Conservation (phyloP, 2,797 vertebrate species). For the Anisognathus igniventris region DNA sequence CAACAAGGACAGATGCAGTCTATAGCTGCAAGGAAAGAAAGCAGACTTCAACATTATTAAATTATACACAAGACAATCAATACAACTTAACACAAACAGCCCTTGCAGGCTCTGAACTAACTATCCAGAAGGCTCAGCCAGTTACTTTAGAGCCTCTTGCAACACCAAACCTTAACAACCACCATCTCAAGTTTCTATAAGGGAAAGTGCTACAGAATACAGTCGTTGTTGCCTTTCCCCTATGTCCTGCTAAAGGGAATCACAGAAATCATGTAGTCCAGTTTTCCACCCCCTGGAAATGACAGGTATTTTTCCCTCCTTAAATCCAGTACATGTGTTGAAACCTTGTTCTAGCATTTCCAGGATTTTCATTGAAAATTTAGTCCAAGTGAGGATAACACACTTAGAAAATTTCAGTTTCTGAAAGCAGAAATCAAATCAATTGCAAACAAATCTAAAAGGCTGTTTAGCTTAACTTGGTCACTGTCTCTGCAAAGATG, state of each 20-base stretch:
- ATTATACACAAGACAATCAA: conserved; percentile 62
- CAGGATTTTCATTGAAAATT: neutral
- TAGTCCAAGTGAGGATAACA: neutral
- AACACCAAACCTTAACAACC: neutral
- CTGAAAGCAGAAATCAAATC: neutral
- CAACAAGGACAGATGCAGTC: conserved; percentile 68
- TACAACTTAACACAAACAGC: conserved; percentile 60
- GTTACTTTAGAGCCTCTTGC: neutral
- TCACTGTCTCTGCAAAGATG: neutral
- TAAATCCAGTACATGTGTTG: neutral
- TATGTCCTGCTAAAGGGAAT: neutral
- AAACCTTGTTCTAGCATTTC: neutral
- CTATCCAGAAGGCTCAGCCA: neutral
- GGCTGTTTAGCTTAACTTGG: conserved; percentile 2
- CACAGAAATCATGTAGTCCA: neutral
- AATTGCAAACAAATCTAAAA: neutral
- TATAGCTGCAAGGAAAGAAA: conserved; percentile 51
- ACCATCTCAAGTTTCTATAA: neutral
- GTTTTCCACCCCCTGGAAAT: neutral
- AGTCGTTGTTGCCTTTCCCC: neutral
- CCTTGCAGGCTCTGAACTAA: conserved; percentile 18
- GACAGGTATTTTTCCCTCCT: neutral
- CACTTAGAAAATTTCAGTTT: neutral
- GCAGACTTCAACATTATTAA: conserved; percentile 60
- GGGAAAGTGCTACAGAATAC: neutral